Base-by-base conservation (phyloP, 2,113 vertebrate species). In the Nerophis ophidion region DNA sequence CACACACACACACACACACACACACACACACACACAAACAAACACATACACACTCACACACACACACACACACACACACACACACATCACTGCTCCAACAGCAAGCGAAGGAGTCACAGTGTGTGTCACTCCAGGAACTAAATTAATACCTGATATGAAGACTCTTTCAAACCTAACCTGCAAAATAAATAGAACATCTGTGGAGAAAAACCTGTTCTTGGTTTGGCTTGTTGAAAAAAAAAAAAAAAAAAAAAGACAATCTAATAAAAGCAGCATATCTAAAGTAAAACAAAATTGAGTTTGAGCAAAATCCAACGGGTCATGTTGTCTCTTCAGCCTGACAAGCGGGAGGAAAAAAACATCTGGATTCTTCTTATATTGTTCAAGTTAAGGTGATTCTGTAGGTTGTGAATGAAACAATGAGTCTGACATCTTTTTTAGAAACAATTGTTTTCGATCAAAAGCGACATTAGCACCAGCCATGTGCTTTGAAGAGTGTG, bases 401-500 rank as follows among this genome's bases (percentile, higher is more conserved):
- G 26, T 26, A 26, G 26, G 26, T 26, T 26, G 26, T 26, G 26
- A 40, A 40, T 40, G 7, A 40, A 40, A 40, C 9, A 8, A 40
- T 3, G 7, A 9, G 7, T 40, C 38, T 40, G 38, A 40, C 7
- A 40, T 40, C 8, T 7, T 9, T 40, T 71, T 12, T 49, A 50
- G 60, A 58, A 69, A 74, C 70, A 61, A 26, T 52, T n/a, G 4
- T 5, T n/a, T 10, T 15, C 36, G 34, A 38, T 15, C 34, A 38
- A 54, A 54, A 15, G 34, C 34, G 26, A 26, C 2, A 66, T 69
- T 63, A 68, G 77, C 47, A 35, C 57, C 70, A 33, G 69, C 60
- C 74, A 81, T 75, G 82, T 54, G 71, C 65, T 79, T 83, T 81
- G 73, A 84, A 75, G 76, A 70, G 69, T 16, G 58, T 42, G 53